Base-by-base conservation (phyloP, 1,140 invertebrate genomes). In the Mesaphorura yosii region DNA sequence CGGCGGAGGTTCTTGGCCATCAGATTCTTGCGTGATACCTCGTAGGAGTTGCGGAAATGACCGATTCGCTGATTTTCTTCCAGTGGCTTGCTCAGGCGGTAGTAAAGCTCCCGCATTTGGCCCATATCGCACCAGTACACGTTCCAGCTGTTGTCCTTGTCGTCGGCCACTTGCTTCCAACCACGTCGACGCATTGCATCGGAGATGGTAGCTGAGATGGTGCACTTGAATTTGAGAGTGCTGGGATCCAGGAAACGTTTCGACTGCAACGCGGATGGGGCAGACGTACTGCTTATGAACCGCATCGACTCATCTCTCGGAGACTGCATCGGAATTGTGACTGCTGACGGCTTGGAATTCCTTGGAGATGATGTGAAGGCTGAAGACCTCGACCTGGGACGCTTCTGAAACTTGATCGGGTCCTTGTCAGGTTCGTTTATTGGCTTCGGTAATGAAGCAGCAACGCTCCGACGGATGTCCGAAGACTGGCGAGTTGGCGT, bases 11-110 rank as follows among this genome's bases (percentile, higher is more conserved):
- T 80, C 51, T 78, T 73, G 34, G 72, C 72, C 57, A 79, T 73
- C 22, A 75, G 67, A 63, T 79, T 77, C 62, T 80, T 80, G 10
- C 76, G 67, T 2, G 77, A 78, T 22, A 80, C 64, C 58, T 79
- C 77, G 53, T 76, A 73, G 61, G 77, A 75, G 55, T 78, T 80
- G 3, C 74, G 73, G 59, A 78, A 80, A 65, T 76, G 75, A 41
- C 73, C 73, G 1, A 76, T 67, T 5, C 53, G 45, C 34, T 73
- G 72, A 10, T 66, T 44, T 1, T 65, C 49, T n/a, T 54, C 50
- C 22, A 65, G 61, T 7, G 41, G 48, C 4, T 68, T 65, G 27
- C 44, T 54, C 23, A 68, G 29, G 0, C 63, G 59, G 6, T 55
- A 51, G 20, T 56, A 64, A 2, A 58, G 14, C 22, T 64, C 62